Evolutionary conservation across 2,888 invertebrate genomes (phyloP).

Genomic region (Pheosia gnoma): DNA sequence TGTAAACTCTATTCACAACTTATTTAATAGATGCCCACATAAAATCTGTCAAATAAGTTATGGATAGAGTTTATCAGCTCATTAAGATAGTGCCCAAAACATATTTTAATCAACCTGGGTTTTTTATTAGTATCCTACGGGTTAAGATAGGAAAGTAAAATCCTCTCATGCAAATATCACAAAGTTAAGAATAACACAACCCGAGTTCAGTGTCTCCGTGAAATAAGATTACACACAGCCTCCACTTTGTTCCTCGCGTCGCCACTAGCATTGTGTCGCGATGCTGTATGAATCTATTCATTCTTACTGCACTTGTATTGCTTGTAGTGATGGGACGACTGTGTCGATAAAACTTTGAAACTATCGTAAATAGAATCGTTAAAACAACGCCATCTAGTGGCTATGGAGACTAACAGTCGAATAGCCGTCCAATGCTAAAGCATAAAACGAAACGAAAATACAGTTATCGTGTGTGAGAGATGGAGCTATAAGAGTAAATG

Average conservation of each 20-base stretch:
- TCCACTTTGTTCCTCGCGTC: conserved; percentile 15
- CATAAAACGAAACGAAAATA: too few species aligned
- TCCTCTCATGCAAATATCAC: conserved; percentile 2
- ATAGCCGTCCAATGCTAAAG: too few species aligned
- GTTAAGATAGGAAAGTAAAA: background rate
- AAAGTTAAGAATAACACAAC: background rate
- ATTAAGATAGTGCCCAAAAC: background rate
- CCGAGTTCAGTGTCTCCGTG: conserved; percentile 20
- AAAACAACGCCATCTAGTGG: too few species aligned
- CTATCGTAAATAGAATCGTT: background rate
- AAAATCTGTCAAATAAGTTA: too few species aligned
- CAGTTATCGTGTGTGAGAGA: too few species aligned
- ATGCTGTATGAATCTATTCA: conserved; percentile 26
- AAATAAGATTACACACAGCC: conserved; percentile 35
- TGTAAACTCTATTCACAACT: too few species aligned
- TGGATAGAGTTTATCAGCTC: too few species aligned
- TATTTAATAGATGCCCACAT: too few species aligned
- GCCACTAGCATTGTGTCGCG: conserved; percentile 34
- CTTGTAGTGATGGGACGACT: conserved; percentile 15
- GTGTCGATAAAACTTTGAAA: conserved; percentile 19
- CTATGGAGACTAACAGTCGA: too few species aligned
- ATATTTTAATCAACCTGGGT: background rate
- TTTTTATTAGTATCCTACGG: background rate
- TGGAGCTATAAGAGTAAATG: too few species aligned
- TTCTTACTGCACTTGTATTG: conserved; percentile 19